A percentile compares a stretch with the other conserved stretches of the same genome.
These are phyloP conservation scores for Cygnus olor DNA, from an alignment of 2,797 vertebrate species.

Conservation along the genomic window DNA sequence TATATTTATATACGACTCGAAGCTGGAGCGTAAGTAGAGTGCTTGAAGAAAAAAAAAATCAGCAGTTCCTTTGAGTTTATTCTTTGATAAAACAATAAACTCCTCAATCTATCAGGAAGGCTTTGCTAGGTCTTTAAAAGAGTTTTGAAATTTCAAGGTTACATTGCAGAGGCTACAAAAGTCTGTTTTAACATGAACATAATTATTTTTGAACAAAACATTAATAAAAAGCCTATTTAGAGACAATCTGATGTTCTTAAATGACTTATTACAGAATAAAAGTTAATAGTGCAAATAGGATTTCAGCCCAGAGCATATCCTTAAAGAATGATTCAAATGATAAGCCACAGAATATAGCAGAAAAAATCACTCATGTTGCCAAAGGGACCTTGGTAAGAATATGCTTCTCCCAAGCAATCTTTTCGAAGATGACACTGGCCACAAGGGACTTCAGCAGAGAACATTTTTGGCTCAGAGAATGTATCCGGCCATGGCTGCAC, in stretches of 20 bases:
- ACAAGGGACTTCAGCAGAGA: slow-evolving; percentile 3
- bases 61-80: background rate
- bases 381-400: slow-evolving; percentile 7
- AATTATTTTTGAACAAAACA: slow-evolving; percentile 48
- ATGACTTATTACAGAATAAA: slow-evolving; percentile 19
- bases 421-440: slow-evolving; percentile 17
- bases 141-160: slow-evolving; percentile 44
- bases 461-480: background rate
- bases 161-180: background rate
- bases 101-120: background rate
- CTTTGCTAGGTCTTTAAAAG: background rate
- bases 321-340: slow-evolving; percentile 23
- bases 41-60: background rate
- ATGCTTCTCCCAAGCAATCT: slow-evolving; percentile 3
- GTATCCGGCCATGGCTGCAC: background rate
- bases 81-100: slow-evolving; percentile 14
- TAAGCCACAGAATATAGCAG: background rate
- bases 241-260: background rate
- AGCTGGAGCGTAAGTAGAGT: background rate
- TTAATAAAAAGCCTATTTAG: slow-evolving; percentile 37
- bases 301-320: slow-evolving; percentile 23
- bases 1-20: background rate
- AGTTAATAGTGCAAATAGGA: slow-evolving; percentile 35
- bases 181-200: background rate
- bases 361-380: slow-evolving; percentile 11